These are phyloP conservation scores for Coracias cyanogaster DNA, from an alignment of 2,797 vertebrate species.

Conservation along the genomic window DNA sequence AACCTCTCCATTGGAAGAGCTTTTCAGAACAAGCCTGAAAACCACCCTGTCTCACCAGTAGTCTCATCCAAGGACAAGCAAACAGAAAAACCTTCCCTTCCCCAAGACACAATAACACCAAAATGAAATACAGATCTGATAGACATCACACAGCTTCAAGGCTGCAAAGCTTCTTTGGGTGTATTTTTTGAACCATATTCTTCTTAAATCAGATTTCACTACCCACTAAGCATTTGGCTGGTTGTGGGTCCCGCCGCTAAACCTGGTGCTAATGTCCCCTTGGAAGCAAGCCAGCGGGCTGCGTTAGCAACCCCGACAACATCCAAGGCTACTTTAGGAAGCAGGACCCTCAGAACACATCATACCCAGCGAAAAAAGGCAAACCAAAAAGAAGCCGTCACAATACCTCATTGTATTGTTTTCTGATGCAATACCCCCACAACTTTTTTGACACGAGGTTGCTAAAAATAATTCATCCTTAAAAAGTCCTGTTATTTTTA, in stretches of 20 bases:
- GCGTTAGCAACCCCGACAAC: background rate
- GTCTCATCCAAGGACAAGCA: background rate
- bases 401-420: background rate
- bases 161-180: background rate
- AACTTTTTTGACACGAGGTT: background rate
- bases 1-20: background rate
- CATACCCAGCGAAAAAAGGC: background rate
- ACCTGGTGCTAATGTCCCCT: background rate
- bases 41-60: background rate
- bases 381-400: background rate
- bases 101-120: background rate
- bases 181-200: background rate
- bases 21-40: background rate
- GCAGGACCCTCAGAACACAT: background rate
- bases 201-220: background rate
- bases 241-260: background rate
- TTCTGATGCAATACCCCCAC: background rate
- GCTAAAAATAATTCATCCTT: constrained; percentile 35
- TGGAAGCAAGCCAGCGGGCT: background rate
- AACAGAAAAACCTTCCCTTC: background rate
- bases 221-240: background rate
- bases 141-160: background rate
- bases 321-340: background rate
- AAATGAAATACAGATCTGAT: background rate
- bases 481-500: constrained; percentile 54